A percentile compares a stretch with the other conserved stretches of the same genome.
Evolutionary conservation across 2,113 vertebrate species (phyloP).

Genomic region (Plecturocebus donacophilus): DNA sequence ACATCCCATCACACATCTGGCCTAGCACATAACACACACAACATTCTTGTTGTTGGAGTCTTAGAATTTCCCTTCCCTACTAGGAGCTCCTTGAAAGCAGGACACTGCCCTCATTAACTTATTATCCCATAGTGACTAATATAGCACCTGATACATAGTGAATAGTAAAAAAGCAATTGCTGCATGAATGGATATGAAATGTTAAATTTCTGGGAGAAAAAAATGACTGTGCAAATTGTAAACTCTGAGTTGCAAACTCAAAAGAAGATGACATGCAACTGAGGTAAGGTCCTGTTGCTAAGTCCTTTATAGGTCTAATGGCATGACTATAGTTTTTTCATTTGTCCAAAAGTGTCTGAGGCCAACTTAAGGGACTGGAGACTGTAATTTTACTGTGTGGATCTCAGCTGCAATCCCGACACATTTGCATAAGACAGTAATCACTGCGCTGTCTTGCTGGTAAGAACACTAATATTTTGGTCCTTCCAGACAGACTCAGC

Average conservation of each 20-base stretch:
- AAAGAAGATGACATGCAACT: background rate
- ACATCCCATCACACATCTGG: background rate
- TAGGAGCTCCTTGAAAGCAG: background rate
- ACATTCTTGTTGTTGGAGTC: background rate
- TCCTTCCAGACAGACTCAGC: slow-evolving; percentile 46
- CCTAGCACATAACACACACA: background rate
- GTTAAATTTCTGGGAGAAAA: background rate
- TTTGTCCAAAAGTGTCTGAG: background rate
- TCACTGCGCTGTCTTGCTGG: slow-evolving; percentile 72
- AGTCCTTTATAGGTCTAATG: background rate
- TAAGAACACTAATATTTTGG: slow-evolving; percentile 65
- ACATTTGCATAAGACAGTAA: slow-evolving; percentile 73
- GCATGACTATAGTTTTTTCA: background rate
- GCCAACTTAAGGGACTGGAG: slow-evolving; percentile 36
- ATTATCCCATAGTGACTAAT: background rate
- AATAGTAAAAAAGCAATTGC: background rate
- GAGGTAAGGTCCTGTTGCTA: background rate
- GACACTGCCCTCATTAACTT: background rate
- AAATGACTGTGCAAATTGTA: background rate
- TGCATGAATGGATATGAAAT: background rate
- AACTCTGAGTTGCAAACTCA: background rate
- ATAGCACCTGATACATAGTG: background rate
- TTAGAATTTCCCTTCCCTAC: background rate
- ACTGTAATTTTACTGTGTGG: background rate
- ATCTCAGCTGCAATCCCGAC: slow-evolving; percentile 58